phyloP scores from a whole-genome alignment of 2,888 invertebrate genomes.

The Patella caerulea region DNA sequence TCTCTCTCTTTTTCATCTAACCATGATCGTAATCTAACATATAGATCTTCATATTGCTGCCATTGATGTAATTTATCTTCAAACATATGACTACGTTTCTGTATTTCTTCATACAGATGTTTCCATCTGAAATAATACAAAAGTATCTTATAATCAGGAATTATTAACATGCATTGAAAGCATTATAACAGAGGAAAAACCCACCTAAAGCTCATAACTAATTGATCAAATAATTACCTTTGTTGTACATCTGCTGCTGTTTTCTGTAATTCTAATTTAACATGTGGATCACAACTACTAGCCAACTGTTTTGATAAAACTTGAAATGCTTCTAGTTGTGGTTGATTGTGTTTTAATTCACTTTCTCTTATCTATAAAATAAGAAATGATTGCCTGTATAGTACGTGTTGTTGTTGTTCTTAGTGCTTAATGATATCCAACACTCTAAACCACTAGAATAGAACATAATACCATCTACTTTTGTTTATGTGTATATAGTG shows the following conservation, averaged over 20 bases:
- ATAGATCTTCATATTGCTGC: constrained; percentile 60
- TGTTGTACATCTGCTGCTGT: constrained; percentile 51
- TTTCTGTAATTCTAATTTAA: constrained; percentile 53
- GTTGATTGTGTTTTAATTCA: constrained; percentile 47
- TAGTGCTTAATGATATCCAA: too few species aligned
- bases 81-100: constrained; percentile 45
- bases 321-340: constrained; percentile 49
- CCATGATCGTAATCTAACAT: constrained; percentile 51
- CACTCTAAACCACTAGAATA: too few species aligned
- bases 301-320: constrained; percentile 50
- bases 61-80: constrained; percentile 58
- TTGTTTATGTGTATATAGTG: too few species aligned
- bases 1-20: constrained; percentile 56
- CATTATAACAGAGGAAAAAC: not conserved
- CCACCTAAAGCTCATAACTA: too few species aligned
- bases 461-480: too few species aligned
- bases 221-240: constrained; percentile 32
- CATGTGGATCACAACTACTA: constrained; percentile 59
- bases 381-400: too few species aligned
- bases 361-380: constrained; percentile 44
- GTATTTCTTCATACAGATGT: constrained; percentile 44
- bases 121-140: constrained; percentile 46
- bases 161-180: not conserved
- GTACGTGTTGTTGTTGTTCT: too few species aligned
- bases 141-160: not conserved